Conservation (phyloP, 2,888 invertebrate genomes). For the Oligia latruncula region DNA sequence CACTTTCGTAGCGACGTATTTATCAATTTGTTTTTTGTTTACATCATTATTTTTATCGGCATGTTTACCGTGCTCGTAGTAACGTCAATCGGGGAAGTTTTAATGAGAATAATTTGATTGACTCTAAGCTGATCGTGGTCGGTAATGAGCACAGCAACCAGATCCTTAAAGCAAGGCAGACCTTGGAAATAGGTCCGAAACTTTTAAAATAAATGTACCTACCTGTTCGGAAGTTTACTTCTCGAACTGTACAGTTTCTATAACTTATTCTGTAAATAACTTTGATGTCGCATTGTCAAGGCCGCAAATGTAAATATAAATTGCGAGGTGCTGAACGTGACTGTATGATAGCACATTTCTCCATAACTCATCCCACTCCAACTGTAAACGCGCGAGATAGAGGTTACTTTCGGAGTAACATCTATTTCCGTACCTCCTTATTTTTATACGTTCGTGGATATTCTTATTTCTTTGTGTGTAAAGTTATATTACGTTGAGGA, state of each 20-base stretch:
- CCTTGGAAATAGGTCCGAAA: constrained; percentile 28
- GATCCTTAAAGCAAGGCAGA: constrained; percentile 26
- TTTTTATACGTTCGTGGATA: constrained; percentile 67
- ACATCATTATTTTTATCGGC: constrained; percentile 56
- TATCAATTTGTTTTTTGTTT: constrained; percentile 55
- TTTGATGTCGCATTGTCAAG: constrained; percentile 63
- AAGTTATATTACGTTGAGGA: constrained; percentile 62
- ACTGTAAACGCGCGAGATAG: constrained; percentile 57
- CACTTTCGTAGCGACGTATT: constrained; percentile 61
- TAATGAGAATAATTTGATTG: constrained; percentile 64
- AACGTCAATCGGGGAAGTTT: constrained; percentile 40
- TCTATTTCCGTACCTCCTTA: constrained; percentile 70
- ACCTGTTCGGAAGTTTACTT: constrained; percentile 24
- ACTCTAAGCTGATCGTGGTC: constrained; percentile 36
- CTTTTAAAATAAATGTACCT: neutral
- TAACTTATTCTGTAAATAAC: constrained; percentile 37
- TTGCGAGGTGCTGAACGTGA: constrained; percentile 63
- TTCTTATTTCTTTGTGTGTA: constrained; percentile 70
- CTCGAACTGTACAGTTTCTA: constrained; percentile 3
- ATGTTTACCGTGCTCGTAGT: constrained; percentile 44
- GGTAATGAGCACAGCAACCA: constrained; percentile 56
- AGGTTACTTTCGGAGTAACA: constrained; percentile 68
- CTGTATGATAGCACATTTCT: constrained; percentile 65
- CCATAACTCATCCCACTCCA: constrained; percentile 65
- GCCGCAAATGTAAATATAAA: constrained; percentile 62